Evolutionary conservation across 2,797 vertebrate genomes (phyloP).

Genomic region (Echeneis naucrates): DNA sequence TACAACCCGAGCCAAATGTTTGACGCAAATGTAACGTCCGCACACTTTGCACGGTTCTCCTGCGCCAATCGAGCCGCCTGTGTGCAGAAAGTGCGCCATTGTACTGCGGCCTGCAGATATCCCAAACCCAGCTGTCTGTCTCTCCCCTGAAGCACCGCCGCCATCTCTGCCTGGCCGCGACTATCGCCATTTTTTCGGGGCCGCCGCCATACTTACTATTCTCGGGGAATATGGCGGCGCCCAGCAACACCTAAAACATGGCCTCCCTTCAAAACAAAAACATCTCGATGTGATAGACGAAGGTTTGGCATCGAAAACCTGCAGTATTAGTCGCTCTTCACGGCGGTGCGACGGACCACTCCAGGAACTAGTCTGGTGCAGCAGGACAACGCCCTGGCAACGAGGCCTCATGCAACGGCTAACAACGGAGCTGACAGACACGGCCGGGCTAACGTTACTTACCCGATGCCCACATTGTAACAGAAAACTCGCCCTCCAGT

Average conservation of each 20-base stretch:
- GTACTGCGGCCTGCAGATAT: conserved; percentile 81
- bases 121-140: conserved; percentile 72
- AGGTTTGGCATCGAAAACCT: conserved; percentile 41
- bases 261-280: conserved; percentile 99
- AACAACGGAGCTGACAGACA: conserved; percentile 56
- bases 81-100: conserved; percentile 54
- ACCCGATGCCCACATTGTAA: conserved; percentile 99
- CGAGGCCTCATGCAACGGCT: conserved; percentile 80
- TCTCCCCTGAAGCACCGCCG: conserved; percentile 77
- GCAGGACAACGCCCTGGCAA: conserved; percentile 87
- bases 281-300: conserved; percentile 74
- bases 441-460: conserved; percentile 76
- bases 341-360: conserved; percentile 40
- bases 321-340: conserved; percentile 39
- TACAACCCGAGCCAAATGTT: rapidly evolving
- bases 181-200: conserved; percentile 97
- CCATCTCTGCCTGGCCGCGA: conserved; percentile 87
- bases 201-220: conserved; percentile 96
- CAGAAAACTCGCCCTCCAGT: conserved; percentile 97
- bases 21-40: not conserved
- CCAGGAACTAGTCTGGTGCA: conserved; percentile 79
- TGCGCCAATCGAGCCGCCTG: rapidly evolving
- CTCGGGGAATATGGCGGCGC: conserved; percentile 99
- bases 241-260: conserved; percentile 98
- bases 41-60: rapidly evolving